These are phyloP conservation scores for Eupithecia exiguata DNA, from an alignment of 2,888 invertebrate genomes.

Conservation along the genomic window DNA sequence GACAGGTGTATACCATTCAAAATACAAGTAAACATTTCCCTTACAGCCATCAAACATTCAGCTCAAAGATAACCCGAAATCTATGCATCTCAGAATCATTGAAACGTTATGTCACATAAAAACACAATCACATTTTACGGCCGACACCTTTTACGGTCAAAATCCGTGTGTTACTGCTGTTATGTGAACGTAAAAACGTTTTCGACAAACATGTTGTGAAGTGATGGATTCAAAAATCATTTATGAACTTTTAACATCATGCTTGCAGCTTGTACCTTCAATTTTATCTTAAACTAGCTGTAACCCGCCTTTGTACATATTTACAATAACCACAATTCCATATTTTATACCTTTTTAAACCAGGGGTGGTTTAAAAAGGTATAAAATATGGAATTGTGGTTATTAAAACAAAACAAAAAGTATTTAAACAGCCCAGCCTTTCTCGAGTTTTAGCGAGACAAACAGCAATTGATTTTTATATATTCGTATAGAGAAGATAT, in stretches of 20 bases:
- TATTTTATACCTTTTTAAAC: no score
- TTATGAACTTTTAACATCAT: not conserved
- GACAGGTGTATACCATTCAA: not conserved
- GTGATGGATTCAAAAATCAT: constrained; percentile 21
- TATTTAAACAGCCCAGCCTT: no score
- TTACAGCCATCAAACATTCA: constrained; percentile 24
- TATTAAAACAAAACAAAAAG: no score
- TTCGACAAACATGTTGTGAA: constrained; percentile 25
- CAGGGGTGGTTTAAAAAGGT: no score
- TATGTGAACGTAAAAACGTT: constrained; percentile 26
- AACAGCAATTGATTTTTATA: no score
- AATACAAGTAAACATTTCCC: not conserved
- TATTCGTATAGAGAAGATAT: no score
- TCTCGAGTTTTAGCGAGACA: no score
- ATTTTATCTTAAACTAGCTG: no score
- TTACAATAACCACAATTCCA: no score
- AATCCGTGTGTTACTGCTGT: constrained; percentile 24
- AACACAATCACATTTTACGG: constrained; percentile 47
- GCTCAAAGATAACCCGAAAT: constrained; percentile 46
- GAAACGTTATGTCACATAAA: constrained; percentile 48
- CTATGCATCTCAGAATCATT: constrained; percentile 41
- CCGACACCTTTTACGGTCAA: constrained; percentile 40
- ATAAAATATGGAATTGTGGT: no score
- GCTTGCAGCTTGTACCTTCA: no score
- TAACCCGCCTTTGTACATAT: no score